Percentiles rank a stretch among this genome's conserved stretches.
phyloP scores from a whole-genome alignment of 2,888 invertebrate species.

The Ornithoptera priamus region DNA sequence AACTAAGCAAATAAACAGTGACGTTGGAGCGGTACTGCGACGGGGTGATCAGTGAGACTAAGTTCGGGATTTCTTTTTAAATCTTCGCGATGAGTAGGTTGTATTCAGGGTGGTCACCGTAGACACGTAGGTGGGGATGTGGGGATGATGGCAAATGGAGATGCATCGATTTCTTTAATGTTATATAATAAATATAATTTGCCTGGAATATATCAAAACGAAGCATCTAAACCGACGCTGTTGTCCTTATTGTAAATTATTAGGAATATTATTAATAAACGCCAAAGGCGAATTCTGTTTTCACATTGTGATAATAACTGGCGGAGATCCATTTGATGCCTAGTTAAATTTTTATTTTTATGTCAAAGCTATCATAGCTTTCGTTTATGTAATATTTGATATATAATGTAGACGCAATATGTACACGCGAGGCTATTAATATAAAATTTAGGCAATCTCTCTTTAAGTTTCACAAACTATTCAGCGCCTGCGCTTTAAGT shows the following conservation, averaged over 20 bases:
- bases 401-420: not conserved
- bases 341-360: constrained; percentile 29
- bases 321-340: constrained; percentile 43
- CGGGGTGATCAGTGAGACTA: constrained; percentile 60
- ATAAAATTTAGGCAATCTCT: constrained; percentile 1
- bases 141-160: not conserved
- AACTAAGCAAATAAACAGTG: constrained; percentile 59
- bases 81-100: constrained; percentile 47
- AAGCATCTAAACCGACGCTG: constrained; percentile 5
- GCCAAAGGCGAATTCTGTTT: constrained; percentile 69
- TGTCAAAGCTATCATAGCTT: constrained; percentile 33
- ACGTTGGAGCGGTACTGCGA: constrained; percentile 55
- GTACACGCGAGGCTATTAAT: not conserved
- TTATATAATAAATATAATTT: constrained; percentile 14
- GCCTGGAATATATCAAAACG: constrained; percentile 10
- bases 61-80: constrained; percentile 46
- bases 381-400: constrained; percentile 30
- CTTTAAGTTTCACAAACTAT: not conserved
- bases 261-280: constrained; percentile 37
- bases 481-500: constrained; percentile 4
- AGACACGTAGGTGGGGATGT: not conserved
- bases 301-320: constrained; percentile 60
- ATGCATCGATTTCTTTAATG: constrained; percentile 33
- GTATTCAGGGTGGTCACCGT: constrained; percentile 29
- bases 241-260: constrained; percentile 20